A percentile compares a stretch with the other conserved stretches of the same genome.
Evolutionary conservation across 35 echinoderm and acorn worm species (phyloP).

Genomic region (Amphiura filiformis): DNA sequence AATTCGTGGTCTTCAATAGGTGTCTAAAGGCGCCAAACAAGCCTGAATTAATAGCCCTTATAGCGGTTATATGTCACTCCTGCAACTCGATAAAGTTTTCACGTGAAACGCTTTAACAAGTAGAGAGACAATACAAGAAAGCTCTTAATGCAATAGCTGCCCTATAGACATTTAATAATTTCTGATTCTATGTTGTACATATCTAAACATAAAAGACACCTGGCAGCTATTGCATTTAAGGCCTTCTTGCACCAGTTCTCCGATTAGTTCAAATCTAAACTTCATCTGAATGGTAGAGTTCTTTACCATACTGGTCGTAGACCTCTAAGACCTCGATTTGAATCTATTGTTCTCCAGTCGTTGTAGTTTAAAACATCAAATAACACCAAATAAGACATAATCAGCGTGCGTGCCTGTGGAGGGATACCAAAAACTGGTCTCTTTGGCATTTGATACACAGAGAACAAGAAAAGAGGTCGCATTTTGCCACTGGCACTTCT

Average conservation of each 20-base stretch:
- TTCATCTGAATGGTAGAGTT: conserved; percentile 3
- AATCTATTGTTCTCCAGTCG: conserved; percentile 20
- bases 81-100: neutral
- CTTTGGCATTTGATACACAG: conserved; percentile 32
- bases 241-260: too few relatives aligned
- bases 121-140: too few relatives aligned
- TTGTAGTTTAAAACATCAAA: conserved; percentile 11
- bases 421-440: neutral
- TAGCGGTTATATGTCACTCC: neutral
- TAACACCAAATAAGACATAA: neutral
- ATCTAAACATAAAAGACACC: too few relatives aligned
- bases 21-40: conserved; percentile 10
- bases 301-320: conserved; percentile 39
- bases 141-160: too few relatives aligned
- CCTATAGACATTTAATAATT: too few relatives aligned
- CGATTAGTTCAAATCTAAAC: too few relatives aligned
- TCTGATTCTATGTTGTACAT: too few relatives aligned
- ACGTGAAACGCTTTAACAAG: neutral
- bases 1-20: neutral
- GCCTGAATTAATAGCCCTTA: neutral
- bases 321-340: neutral
- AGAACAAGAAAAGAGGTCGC: conserved; percentile 37
- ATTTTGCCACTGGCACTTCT: conserved; percentile 16
- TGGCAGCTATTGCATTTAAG: too few relatives aligned
- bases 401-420: conserved; percentile 9